These are phyloP conservation scores for Vulpes ferrilata DNA, from an alignment of 2,113 vertebrate species.

Conservation along the genomic window DNA sequence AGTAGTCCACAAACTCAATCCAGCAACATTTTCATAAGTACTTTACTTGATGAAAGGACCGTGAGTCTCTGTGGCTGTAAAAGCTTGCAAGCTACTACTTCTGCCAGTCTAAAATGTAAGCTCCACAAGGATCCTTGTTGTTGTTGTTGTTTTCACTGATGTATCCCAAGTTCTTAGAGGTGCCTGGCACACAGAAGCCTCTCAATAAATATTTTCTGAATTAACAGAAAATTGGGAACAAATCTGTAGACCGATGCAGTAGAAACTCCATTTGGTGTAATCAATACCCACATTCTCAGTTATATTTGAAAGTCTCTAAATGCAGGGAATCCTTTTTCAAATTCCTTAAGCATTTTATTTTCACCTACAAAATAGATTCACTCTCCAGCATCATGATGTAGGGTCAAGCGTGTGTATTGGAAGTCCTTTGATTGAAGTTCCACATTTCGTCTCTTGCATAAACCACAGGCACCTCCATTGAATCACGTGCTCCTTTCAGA, in stretches of 20 bases:
- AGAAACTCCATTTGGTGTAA: neutral
- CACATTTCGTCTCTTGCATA: neutral
- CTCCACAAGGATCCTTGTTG: neutral
- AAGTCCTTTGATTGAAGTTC: neutral
- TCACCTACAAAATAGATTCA: neutral
- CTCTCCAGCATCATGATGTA: neutral
- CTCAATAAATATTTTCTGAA: neutral
- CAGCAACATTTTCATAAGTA: neutral
- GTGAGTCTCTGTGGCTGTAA: neutral
- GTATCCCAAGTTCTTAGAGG: neutral
- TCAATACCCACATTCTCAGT: neutral
- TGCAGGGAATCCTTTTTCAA: neutral
- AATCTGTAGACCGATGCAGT: neutral
- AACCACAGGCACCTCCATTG: neutral
- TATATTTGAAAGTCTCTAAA: neutral
- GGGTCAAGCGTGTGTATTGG: neutral
- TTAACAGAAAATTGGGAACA: neutral
- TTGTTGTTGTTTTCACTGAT: neutral
- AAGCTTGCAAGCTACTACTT: neutral
- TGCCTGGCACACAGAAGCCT: neutral
- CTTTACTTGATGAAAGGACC: neutral
- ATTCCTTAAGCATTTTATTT: slow-evolving; percentile 7
- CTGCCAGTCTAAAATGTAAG: neutral
- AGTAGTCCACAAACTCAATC: neutral
- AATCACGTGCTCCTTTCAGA: neutral